These are phyloP conservation scores for Eristalis intricaria DNA, from an alignment of 2,888 invertebrate genomes.

Conservation along the genomic window DNA sequence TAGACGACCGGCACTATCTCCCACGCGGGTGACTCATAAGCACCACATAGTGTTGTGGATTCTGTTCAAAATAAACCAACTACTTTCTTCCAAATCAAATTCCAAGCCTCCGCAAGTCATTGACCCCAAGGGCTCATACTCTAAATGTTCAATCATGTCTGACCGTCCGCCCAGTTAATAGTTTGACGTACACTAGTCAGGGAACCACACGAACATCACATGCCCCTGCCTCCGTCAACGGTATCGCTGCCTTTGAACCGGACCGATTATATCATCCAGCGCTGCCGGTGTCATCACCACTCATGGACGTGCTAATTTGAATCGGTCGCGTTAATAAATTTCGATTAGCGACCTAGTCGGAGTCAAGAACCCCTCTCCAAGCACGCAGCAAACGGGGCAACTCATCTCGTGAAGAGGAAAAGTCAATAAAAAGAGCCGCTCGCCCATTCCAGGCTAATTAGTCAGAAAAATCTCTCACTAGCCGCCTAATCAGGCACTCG, in stretches of 20 bases:
- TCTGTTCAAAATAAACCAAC: not conserved
- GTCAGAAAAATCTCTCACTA: constrained; percentile 31
- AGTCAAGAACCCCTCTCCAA: not conserved
- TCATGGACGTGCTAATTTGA: constrained; percentile 3
- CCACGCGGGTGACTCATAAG: not conserved
- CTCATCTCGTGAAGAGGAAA: not conserved
- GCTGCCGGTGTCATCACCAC: not conserved
- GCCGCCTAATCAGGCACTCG: constrained; percentile 13
- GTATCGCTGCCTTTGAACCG: not conserved
- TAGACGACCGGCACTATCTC: not conserved
- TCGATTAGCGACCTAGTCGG: not conserved
- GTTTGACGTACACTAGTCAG: not conserved
- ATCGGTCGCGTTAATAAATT: constrained; percentile 1
- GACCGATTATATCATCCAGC: not conserved
- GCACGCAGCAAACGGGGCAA: too few relatives aligned
- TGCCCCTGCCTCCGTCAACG: not conserved
- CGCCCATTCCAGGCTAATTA: constrained; percentile 23
- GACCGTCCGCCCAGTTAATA: not conserved
- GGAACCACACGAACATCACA: not conserved
- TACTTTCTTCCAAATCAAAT: not conserved
- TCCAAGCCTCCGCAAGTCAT: not conserved
- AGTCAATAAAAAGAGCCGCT: not conserved
- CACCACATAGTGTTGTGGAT: not conserved
- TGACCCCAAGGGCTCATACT: not conserved
- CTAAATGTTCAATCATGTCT: not conserved